Conservation (phyloP, 1,140 invertebrate species). For the Eupeodes corollae region DNA sequence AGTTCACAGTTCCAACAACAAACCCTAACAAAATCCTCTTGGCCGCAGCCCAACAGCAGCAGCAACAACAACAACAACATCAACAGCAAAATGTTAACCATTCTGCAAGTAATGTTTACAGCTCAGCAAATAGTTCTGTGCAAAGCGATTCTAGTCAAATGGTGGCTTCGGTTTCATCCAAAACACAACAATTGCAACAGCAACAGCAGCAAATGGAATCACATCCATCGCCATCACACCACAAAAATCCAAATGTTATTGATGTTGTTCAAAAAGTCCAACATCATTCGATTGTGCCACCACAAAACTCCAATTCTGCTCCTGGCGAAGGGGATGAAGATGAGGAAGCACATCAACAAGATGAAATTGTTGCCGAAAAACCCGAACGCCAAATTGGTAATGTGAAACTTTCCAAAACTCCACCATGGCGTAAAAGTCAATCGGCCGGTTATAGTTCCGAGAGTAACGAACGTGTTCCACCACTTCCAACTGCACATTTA, state of each 20-base stretch:
- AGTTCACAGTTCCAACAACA: constrained; percentile 23
- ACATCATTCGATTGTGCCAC: not conserved
- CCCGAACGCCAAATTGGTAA: not conserved
- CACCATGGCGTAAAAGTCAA: constrained; percentile 52
- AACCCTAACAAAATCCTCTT: constrained; percentile 13
- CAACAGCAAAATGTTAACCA: constrained; percentile 37
- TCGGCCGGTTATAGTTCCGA: constrained; percentile 20
- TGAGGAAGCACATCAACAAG: too few species aligned
- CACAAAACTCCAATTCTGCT: not conserved
- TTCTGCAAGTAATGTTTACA: constrained; percentile 10
- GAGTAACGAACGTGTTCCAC: constrained; percentile 3
- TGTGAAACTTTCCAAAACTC: constrained; percentile 35
- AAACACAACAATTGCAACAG: constrained; percentile 13
- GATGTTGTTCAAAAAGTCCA: not conserved
- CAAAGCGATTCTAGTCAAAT: constrained; percentile 3
- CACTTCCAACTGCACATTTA: constrained; percentile 2
- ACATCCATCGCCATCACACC: not conserved
- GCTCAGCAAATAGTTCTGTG: constrained; percentile 5
- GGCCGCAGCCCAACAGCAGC: constrained; percentile 12
- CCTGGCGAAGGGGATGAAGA: not conserved
- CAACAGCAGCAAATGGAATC: constrained; percentile 9
- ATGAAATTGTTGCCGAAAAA: not conserved
- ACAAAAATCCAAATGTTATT: not conserved
- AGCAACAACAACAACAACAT: constrained; percentile 27
- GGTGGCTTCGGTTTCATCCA: not conserved